Evolutionary conservation across 2,888 invertebrate genomes (phyloP).

Genomic region (Isoperla grammatica): DNA sequence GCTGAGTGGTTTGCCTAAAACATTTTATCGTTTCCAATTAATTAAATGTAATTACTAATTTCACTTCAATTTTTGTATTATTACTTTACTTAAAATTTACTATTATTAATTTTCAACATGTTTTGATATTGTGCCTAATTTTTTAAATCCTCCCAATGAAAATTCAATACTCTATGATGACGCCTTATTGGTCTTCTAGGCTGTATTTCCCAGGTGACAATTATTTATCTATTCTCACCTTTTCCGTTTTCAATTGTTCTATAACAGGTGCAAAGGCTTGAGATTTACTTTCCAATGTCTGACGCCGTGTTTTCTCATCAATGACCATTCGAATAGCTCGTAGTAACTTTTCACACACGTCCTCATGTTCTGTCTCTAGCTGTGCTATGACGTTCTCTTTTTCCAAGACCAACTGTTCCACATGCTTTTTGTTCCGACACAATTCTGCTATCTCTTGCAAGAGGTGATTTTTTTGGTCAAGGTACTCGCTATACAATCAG

Average conservation of each 20-base stretch:
- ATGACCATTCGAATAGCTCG: not conserved
- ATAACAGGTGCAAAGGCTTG: not conserved
- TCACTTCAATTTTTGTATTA: too few species aligned
- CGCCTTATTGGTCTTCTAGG: too few species aligned
- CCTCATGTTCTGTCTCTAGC: not conserved
- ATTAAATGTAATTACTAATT: too few species aligned
- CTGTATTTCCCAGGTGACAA: too few species aligned
- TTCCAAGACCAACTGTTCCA: not conserved
- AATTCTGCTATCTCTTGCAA: not conserved
- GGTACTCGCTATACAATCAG: not conserved
- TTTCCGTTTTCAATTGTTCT: not conserved
- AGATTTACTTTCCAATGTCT: not conserved
- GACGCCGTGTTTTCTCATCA: slow-evolving; percentile 2
- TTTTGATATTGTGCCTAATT: too few species aligned
- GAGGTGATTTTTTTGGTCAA: not conserved
- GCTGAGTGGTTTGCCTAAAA: too few species aligned
- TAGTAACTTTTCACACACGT: not conserved
- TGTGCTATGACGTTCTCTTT: not conserved
- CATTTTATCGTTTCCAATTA: too few species aligned
- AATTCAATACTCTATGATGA: too few species aligned
- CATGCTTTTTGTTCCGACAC: not conserved
- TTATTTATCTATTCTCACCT: not conserved
- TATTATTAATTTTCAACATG: too few species aligned
- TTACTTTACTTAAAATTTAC: too few species aligned
- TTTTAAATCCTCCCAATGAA: too few species aligned